phyloP scores from a whole-genome alignment of 1,140 invertebrate species.

The Lepidotrigona ventralis region DNA sequence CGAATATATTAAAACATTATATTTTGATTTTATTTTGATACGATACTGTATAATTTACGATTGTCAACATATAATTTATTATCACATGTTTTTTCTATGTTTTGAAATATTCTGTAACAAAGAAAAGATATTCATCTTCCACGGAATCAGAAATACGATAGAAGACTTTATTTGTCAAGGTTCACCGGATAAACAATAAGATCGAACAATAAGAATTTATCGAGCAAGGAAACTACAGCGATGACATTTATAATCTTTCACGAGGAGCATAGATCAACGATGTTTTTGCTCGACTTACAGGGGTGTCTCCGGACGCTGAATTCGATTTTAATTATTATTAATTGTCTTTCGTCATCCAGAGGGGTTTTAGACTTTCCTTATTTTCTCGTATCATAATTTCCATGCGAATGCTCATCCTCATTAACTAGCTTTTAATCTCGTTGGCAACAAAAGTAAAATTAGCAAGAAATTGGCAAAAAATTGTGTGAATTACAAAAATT shows the following conservation, averaged over 20 bases:
- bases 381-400: background rate
- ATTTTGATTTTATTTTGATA: no score
- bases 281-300: conserved; percentile 73
- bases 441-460: background rate
- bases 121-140: conserved; percentile 51
- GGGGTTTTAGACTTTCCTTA: background rate
- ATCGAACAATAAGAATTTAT: conserved; percentile 62
- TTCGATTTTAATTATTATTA: conserved; percentile 77
- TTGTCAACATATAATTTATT: background rate
- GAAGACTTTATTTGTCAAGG: conserved; percentile 52
- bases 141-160: conserved; percentile 40
- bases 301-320: conserved; percentile 66
- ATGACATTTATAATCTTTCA: conserved; percentile 72
- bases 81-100: background rate
- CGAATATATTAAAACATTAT: no score
- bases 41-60: no score
- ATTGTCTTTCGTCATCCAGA: conserved; percentile 58
- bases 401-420: background rate
- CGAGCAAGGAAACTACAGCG: conserved; percentile 50
- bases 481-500: background rate
- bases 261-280: conserved; percentile 70
- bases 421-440: background rate
- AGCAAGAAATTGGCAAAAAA: background rate
- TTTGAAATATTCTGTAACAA: conserved; percentile 44
- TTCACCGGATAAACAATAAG: conserved; percentile 31